A percentile compares a stretch with the other conserved stretches of the same genome.
Evolutionary conservation across 1,140 invertebrate species (phyloP).

Genomic region (Drosophila quadrilineata): DNA sequence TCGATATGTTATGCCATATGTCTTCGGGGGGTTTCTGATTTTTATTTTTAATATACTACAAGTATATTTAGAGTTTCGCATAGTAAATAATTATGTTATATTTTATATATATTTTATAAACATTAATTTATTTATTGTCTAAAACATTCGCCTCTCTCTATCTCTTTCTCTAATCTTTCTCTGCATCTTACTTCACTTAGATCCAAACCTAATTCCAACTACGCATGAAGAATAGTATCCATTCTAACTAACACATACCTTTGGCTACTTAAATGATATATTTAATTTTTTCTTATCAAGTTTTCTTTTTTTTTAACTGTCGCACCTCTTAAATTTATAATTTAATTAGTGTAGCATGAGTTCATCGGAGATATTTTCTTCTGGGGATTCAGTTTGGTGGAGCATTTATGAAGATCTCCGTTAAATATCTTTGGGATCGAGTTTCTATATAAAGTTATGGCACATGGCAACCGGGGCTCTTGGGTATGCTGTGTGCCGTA

Average conservation of each 20-base stretch:
- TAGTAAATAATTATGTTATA: slow-evolving; percentile 16
- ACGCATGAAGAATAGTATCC: slow-evolving; percentile 26
- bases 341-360: slow-evolving; percentile 42
- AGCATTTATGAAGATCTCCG: slow-evolving; percentile 38
- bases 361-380: not conserved
- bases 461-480: slow-evolving; percentile 61
- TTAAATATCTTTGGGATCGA: not conserved
- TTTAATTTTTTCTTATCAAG: not conserved
- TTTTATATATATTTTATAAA: slow-evolving; percentile 34
- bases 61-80: slow-evolving; percentile 32
- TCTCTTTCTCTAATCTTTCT: too few species aligned
- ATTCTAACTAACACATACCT: slow-evolving; percentile 73
- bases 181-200: slow-evolving; percentile 27
- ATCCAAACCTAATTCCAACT: slow-evolving; percentile 31
- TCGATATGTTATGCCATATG: slow-evolving; percentile 36
- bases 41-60: too few species aligned
- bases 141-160: slow-evolving; percentile 75
- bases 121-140: slow-evolving; percentile 79
- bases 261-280: slow-evolving; percentile 64
- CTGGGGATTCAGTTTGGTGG: slow-evolving; percentile 34
- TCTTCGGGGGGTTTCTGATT: too few species aligned
- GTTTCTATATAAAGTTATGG: slow-evolving; percentile 1
- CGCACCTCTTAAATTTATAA: slow-evolving; percentile 58
- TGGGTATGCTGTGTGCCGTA: slow-evolving; percentile 34
- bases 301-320: not conserved